phyloP scores from a whole-genome alignment of 2,888 invertebrate species.

The Aricia artaxerxes region DNA sequence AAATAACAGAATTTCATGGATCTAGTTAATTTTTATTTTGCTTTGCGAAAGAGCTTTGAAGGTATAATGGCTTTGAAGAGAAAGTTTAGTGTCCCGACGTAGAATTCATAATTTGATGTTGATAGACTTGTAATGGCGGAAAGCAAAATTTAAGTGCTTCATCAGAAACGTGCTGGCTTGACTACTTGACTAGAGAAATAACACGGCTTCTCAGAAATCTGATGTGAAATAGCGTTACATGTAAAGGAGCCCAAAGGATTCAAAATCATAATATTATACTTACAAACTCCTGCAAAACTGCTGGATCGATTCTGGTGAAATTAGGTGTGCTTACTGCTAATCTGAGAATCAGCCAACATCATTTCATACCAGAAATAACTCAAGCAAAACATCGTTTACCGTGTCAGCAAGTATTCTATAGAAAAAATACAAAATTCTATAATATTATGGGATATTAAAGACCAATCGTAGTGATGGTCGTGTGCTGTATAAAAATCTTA shows the following conservation, averaged over 20 bases:
- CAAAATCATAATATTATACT: too few relatives aligned
- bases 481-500: constrained; percentile 10
- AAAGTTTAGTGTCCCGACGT: neutral
- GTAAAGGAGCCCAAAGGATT: too few relatives aligned
- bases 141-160: neutral
- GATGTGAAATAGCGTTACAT: too few relatives aligned
- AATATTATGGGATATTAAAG: neutral
- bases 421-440: neutral
- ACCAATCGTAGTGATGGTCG: neutral
- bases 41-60: constrained; percentile 20
- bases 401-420: too few relatives aligned
- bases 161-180: neutral
- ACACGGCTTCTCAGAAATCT: neutral
- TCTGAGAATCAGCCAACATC: too few relatives aligned
- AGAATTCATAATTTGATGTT: constrained; percentile 20
- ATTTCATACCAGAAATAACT: too few relatives aligned
- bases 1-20: constrained; percentile 29
- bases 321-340: too few relatives aligned
- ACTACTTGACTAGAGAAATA: neutral
- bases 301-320: too few relatives aligned
- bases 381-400: too few relatives aligned
- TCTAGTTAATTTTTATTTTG: constrained; percentile 27
- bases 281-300: too few relatives aligned
- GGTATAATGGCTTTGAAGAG: constrained; percentile 8
- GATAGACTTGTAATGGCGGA: constrained; percentile 1